Base-by-base conservation (phyloP, 2,888 invertebrate species). In the Stegophylla sp. region DNA sequence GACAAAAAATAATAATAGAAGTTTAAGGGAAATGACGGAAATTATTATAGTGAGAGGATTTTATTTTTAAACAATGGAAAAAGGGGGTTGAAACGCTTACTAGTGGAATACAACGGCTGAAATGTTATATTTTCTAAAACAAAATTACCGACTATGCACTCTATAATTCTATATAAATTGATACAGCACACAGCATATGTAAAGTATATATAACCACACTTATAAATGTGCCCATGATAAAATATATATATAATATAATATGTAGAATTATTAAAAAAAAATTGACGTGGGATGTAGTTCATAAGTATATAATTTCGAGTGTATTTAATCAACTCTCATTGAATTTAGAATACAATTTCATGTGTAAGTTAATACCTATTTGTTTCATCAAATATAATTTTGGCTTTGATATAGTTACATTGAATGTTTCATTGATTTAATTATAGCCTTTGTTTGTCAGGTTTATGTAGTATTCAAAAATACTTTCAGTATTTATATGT, bases 11-110 rank as follows among this genome's bases (percentile, higher is more conserved):
- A 76, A 75, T 51, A 67, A 56, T 23, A 56, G 53, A 53, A 17
- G 56, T 28, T 66, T 66, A 75, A 64, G 59, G 69, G 69, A 59
- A 56, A 76, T 56, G 59, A 48, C 48, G 56, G 43, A 77, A 77
- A 77, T 56, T 45, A 77, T 71, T 79, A 69, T 63, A 41, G 71
- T 28, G 61, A 69, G 48, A 71, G 34, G 79, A 48, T 15, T 59
- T 79, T 79, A 43, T 23, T 67, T 67, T 17, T 71, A 66, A 64
- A 76, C 75, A 66, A 76, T 53, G 43, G 23, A 26, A 43, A 17
- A 41, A 76, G 74, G 23, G 63, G 17, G 51, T 63, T 41, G 63
- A 23, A 23, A 64, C 63, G 48, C 20, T 51, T 51, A 63, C 48
- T 23, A 75, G 17, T 63, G 23, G 12, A 74, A 74, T 74, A 74